Evolutionary conservation across 1,140 invertebrate genomes (phyloP).

Genomic region (Megathymus violae): DNA sequence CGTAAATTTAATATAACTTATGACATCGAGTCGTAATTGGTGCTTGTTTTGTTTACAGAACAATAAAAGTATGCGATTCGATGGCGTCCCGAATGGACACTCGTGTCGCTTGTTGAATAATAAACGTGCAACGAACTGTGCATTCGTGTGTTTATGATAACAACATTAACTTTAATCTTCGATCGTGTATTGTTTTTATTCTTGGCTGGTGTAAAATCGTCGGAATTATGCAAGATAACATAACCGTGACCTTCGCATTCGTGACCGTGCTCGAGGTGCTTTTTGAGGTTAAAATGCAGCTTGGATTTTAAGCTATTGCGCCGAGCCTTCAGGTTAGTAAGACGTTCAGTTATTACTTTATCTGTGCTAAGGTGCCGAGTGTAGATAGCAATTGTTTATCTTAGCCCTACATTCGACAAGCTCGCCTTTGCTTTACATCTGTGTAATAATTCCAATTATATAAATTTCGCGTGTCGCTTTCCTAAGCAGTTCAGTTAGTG

Average conservation of each 20-base stretch:
- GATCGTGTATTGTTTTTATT: slow-evolving; percentile 75
- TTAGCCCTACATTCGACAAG: slow-evolving; percentile 57
- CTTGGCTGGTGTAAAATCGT: slow-evolving; percentile 65
- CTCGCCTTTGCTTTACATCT: slow-evolving; percentile 34
- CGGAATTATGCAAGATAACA: slow-evolving; percentile 79
- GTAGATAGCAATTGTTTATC: slow-evolving; percentile 59
- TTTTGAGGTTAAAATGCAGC: slow-evolving; percentile 82
- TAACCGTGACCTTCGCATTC: slow-evolving; percentile 78
- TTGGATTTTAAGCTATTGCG: slow-evolving; percentile 79
- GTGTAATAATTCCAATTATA: slow-evolving; percentile 16
- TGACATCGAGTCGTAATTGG: slow-evolving; percentile 66
- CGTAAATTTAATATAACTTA: slow-evolving; percentile 75
- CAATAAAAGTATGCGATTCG: slow-evolving; percentile 68
- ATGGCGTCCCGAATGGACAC: slow-evolving; percentile 63
- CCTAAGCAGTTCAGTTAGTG: neutral
- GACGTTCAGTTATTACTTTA: slow-evolving; percentile 58
- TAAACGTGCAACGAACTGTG: slow-evolving; percentile 81
- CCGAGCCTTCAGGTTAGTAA: slow-evolving; percentile 79
- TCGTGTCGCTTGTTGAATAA: slow-evolving; percentile 71
- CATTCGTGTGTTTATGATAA: slow-evolving; percentile 82
- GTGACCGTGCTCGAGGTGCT: slow-evolving; percentile 73
- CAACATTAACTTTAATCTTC: slow-evolving; percentile 78
- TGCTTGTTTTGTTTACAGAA: slow-evolving; percentile 64
- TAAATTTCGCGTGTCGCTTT: slow-evolving; percentile 1
- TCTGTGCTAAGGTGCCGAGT: slow-evolving; percentile 47